Evolutionary conservation across 2,888 invertebrate species (phyloP).

Genomic region (Synanthedon andrenaeformis): DNA sequence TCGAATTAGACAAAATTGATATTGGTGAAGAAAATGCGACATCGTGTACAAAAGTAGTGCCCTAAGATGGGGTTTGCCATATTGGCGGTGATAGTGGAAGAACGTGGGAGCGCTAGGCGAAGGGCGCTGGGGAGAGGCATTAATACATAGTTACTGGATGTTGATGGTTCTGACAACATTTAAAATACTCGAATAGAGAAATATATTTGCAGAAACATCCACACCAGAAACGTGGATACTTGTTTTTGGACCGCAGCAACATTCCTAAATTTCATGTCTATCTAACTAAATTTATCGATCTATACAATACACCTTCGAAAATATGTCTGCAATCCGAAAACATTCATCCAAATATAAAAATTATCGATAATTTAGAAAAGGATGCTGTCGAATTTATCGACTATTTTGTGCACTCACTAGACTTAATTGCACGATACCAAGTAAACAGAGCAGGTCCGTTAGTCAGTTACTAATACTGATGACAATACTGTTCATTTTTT

Average conservation of each 20-base stretch:
- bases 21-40: slow-evolving; percentile 1
- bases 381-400: slow-evolving; percentile 19
- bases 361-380: slow-evolving; percentile 10
- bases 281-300: slow-evolving; percentile 12
- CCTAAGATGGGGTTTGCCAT: slow-evolving; percentile 41
- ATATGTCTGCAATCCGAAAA: slow-evolving; percentile 26
- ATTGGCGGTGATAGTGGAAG: slow-evolving; percentile 56
- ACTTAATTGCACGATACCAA: slow-evolving; percentile 18
- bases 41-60: slow-evolving; percentile 37
- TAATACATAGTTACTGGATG: slow-evolving; percentile 11
- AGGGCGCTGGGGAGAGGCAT: slow-evolving; percentile 47
- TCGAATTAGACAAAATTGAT: neutral
- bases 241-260: slow-evolving; percentile 25
- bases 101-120: slow-evolving; percentile 55
- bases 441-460: slow-evolving; percentile 15
- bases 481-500: slow-evolving; percentile 34
- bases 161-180: slow-evolving; percentile 19
- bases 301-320: slow-evolving; percentile 10
- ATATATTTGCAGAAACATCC: slow-evolving; percentile 21
- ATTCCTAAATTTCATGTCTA: slow-evolving; percentile 18
- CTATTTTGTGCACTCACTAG: slow-evolving; percentile 20
- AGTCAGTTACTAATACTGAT: slow-evolving; percentile 30
- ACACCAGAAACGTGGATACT: slow-evolving; percentile 14
- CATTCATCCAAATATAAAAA: slow-evolving; percentile 16
- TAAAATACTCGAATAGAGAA: slow-evolving; percentile 1